These are phyloP conservation scores for Steinernema carpocapsae DNA, from an alignment of 2,888 invertebrate species.

Conservation along the genomic window DNA sequence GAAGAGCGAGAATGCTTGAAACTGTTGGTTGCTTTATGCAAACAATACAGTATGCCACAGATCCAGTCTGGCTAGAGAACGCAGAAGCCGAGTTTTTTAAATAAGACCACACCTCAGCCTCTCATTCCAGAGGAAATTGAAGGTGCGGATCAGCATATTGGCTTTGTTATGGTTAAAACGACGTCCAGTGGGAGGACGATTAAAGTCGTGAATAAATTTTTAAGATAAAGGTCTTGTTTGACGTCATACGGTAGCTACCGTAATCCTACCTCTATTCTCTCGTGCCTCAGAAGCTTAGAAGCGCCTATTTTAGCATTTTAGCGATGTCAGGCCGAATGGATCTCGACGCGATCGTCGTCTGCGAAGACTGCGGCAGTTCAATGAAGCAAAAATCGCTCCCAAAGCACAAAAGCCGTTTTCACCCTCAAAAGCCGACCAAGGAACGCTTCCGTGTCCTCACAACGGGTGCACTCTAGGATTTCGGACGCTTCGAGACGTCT, in stretches of 20 bases:
- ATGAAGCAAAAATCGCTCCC: conserved; percentile 32
- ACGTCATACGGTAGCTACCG: not conserved
- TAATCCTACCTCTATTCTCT: not conserved
- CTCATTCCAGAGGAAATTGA: not conserved
- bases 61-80: not conserved
- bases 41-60: not conserved
- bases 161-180: not conserved
- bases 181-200: not conserved
- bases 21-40: not conserved
- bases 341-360: conserved; percentile 23
- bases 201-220: not conserved
- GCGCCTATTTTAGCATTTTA: not conserved
- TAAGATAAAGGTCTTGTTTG: too few relatives aligned
- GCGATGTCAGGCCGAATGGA: conserved; percentile 7
- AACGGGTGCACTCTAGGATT: conserved; percentile 19
- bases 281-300: too few relatives aligned
- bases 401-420: conserved; percentile 28
- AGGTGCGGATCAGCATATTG: not conserved
- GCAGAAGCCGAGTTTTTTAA: not conserved
- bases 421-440: conserved; percentile 17
- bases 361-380: conserved; percentile 21
- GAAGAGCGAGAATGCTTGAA: not conserved
- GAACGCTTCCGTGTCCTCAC: conserved; percentile 5
- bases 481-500: conserved; percentile 24
- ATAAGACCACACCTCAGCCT: not conserved